Evolutionary conservation across 2,113 vertebrate genomes (phyloP), one percentile per base, ranked within the genome.

Genomic region (Perca flavescens): DNA sequence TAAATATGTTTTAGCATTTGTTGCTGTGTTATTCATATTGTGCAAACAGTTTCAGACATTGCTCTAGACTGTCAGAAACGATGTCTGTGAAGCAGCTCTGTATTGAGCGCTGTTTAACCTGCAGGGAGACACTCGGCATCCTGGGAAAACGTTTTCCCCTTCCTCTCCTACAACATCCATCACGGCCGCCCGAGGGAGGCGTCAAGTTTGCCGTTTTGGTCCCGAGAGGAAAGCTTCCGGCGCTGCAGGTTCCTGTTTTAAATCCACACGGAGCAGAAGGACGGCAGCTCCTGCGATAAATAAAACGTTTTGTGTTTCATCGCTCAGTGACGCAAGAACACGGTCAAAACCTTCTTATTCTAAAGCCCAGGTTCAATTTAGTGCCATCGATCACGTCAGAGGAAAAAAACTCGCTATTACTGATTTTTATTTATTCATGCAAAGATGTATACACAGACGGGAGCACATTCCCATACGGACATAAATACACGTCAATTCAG

Each of bases 61-160:
- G 50, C 65, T 77, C 47, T 1, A 1, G 12, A 16, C 61, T 53
- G 84, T 83, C 87, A 62, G 64, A 43, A 17, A 34, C 2, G 9
- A 71, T 12, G 40, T 73, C 40, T 54, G n/a, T 34, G 74, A 65
- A 79, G 76, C 76, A 53, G 63, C 71, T 87, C 84, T 74, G 79
- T 47, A 57, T 65, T 83, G 86, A 90, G 68, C 9, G 80, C 90
- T 90, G 86, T 91, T 91, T 90, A 91, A 90, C 88, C 88, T 88
- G 87, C 87, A 71, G 67, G n/a, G 80, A 78, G 89, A 65, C 75
- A 56, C 83, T 85, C 22, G 17, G 64, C 82, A 85, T 81, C 82
- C 80, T 46, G 79, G 86, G 90, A 87, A 11, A 77, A 87, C 31
- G 61, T 84, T 74, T 43, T 87, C 84, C 72, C 62, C 13, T 57